Percentiles rank a stretch among this genome's conserved stretches.
Evolutionary conservation across 2,888 invertebrate genomes (phyloP).

Genomic region (Athetis lepigone): DNA sequence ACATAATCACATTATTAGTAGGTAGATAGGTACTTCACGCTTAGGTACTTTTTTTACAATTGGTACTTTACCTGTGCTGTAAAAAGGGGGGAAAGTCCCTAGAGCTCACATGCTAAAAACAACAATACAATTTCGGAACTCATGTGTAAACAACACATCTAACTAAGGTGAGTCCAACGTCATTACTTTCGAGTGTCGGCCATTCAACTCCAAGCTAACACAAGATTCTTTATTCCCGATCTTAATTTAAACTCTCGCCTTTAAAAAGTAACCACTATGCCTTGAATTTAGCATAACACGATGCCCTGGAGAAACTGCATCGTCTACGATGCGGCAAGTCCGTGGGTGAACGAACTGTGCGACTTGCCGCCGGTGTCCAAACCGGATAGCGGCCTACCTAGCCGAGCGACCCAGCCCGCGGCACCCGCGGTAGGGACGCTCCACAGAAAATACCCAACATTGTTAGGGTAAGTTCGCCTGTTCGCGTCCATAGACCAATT

Average conservation of each 20-base stretch:
- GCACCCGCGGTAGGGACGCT: slow-evolving; percentile 60
- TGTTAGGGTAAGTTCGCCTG: too few relatives aligned
- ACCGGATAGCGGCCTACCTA: slow-evolving; percentile 86
- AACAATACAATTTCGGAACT: slow-evolving; percentile 10
- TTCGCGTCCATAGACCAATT: too few relatives aligned
- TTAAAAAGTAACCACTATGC: slow-evolving; percentile 47
- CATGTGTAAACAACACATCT: slow-evolving; percentile 8
- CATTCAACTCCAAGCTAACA: slow-evolving; percentile 4
- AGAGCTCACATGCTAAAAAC: slow-evolving; percentile 8
- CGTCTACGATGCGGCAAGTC: slow-evolving; percentile 79
- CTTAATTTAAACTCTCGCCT: slow-evolving; percentile 26
- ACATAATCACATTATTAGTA: too few relatives aligned
- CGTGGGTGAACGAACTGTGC: slow-evolving; percentile 86
- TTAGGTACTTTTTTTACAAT: too few relatives aligned
- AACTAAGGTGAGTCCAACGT: slow-evolving; percentile 12
- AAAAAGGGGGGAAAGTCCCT: too few relatives aligned
- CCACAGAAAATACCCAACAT: slow-evolving; percentile 60
- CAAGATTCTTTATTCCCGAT: neutral
- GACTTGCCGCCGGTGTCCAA: slow-evolving; percentile 78
- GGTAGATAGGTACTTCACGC: neutral
- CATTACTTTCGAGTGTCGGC: slow-evolving; percentile 1
- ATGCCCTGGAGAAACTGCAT: slow-evolving; percentile 81
- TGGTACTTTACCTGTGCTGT: too few relatives aligned
- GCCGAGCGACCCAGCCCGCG: slow-evolving; percentile 70
- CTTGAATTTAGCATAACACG: slow-evolving; percentile 73